phyloP scores from a whole-genome alignment of 2,888 invertebrate genomes.

The Oligia latruncula region DNA sequence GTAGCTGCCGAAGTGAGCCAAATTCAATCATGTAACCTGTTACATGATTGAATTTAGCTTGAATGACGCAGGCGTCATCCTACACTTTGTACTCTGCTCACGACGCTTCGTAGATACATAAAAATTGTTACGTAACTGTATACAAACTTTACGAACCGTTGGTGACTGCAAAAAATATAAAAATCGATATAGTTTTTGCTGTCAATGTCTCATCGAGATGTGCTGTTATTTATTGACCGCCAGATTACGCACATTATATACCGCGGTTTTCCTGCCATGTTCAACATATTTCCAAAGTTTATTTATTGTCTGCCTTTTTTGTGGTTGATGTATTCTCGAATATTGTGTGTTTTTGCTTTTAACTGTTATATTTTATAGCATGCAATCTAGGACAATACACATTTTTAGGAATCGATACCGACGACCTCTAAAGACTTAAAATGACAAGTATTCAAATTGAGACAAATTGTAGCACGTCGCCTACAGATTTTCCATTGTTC shows the following conservation, averaged over 20 bases:
- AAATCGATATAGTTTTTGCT: constrained; percentile 65
- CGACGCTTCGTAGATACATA: constrained; percentile 38
- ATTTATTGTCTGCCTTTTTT: constrained; percentile 57
- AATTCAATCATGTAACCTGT: constrained; percentile 53
- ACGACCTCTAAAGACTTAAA: constrained; percentile 11
- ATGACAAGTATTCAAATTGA: constrained; percentile 53
- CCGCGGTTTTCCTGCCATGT: constrained; percentile 54
- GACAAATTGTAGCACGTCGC: constrained; percentile 48
- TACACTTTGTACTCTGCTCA: constrained; percentile 44
- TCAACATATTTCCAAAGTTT: constrained; percentile 61
- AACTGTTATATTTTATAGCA: constrained; percentile 29
- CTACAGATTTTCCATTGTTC: constrained; percentile 48
- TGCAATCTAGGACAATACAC: constrained; percentile 19
- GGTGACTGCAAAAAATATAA: constrained; percentile 61
- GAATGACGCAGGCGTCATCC: constrained; percentile 41
- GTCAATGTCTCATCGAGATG: constrained; percentile 58
- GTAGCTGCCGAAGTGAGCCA: constrained; percentile 37
- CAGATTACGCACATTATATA: constrained; percentile 65
- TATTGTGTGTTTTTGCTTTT: constrained; percentile 40
- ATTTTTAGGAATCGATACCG: constrained; percentile 19
- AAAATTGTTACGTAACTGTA: constrained; percentile 59
- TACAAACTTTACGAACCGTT: constrained; percentile 51
- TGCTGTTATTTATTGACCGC: constrained; percentile 65
- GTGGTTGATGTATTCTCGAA: constrained; percentile 19
- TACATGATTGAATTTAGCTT: constrained; percentile 2